Base-by-base conservation (phyloP, 2,113 vertebrate genomes). In the Bostrychus sinensis region DNA sequence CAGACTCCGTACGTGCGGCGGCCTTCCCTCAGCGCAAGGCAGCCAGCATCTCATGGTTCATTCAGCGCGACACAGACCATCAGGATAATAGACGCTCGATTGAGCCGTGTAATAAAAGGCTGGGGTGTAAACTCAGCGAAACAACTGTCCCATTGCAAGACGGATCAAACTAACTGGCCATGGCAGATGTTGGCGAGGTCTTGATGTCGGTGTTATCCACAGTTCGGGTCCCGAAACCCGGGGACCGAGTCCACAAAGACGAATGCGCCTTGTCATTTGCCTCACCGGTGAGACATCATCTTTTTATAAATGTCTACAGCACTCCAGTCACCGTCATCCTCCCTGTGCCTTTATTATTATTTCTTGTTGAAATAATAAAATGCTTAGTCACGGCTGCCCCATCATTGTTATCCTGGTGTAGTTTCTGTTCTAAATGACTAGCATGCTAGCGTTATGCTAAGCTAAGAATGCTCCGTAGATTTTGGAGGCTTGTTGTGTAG, bases 241-340 rank as follows among this genome's bases (percentile, higher is more conserved):
- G 96, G 62, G 96, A 98, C 92, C 93, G 96, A 60, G 96, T 98
- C 84, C 96, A 98, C 91, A 98, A 98, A 93, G 96, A 98, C 86
- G 96, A 98, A 88, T 98, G 96, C 91, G 96, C 95, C 87, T 96
- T 97, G 86, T 98, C 96, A 76, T 98, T 97, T 89, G 89, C 96
- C 75, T 94, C 94, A 12, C 96, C 96, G 94, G 96, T 98, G 93
- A 94, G 93, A 77, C 17, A 62, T 66, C 86, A 58, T 66, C 62
- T 16, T 20, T 7, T 62, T 36, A 7, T 23, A 25, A 59, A 62
- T 51, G 4, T 43, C 28, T 70, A 34, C 60, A 19, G 6, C 23
- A 45, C 23, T 11, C 23, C 30, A 25, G 51, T 8, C 28, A 20
- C 37, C 41, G 20, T 0, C 32, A 23, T 26, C 16, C 1, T 50